Conservation (phyloP, 2,888 invertebrate species). For the Glaucopsyche alexis region DNA sequence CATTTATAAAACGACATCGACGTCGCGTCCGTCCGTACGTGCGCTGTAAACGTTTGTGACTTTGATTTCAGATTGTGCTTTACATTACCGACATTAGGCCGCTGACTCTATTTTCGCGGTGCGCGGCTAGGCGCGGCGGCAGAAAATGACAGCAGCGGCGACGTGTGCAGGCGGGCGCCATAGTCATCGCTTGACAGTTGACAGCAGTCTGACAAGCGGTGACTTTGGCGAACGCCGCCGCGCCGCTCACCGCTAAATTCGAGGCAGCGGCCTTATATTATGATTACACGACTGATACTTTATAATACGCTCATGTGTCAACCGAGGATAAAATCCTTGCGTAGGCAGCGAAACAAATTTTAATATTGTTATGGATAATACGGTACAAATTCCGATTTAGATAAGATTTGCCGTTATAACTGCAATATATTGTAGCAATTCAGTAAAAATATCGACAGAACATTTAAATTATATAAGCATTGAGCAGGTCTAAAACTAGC, state of each 20-base stretch:
- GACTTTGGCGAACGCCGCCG: too few species aligned
- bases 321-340: constrained; percentile 18
- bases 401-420: constrained; percentile 31
- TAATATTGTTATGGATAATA: constrained; percentile 12
- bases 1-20: constrained; percentile 17
- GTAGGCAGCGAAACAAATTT: constrained; percentile 22
- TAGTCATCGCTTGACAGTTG: too few species aligned
- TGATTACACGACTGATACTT: constrained; percentile 23
- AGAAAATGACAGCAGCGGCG: too few species aligned
- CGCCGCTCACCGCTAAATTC: too few species aligned
- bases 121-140: too few species aligned
- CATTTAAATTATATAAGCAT: too few species aligned
- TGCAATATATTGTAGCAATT: neutral
- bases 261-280: neutral
- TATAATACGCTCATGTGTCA: constrained; percentile 13
- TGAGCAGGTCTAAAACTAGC: too few species aligned
- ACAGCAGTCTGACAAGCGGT: too few species aligned
- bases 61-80: constrained; percentile 20
- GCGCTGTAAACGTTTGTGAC: constrained; percentile 19
- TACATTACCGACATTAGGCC: neutral
- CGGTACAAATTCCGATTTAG: constrained; percentile 1
- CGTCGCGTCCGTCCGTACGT: constrained; percentile 5
- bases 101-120: too few species aligned
- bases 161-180: too few species aligned
- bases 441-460: neutral